Percentiles rank a stretch among this genome's conserved stretches.
Conservation (phyloP, 2,888 invertebrate genomes). For the Salticus scenicus region DNA sequence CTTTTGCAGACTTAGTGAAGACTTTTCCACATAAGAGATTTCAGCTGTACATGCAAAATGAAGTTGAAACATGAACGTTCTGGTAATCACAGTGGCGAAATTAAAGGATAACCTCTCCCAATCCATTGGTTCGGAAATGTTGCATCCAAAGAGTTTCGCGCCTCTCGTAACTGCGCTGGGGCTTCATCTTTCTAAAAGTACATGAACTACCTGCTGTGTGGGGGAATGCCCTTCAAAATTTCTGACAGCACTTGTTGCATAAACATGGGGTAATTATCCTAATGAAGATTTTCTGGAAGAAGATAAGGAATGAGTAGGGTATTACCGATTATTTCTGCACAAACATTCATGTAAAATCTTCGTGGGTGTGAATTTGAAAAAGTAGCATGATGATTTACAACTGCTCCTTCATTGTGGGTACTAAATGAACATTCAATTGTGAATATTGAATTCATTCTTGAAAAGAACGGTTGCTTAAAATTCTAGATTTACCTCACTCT, state of each 20-base stretch:
- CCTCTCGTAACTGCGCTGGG: not conserved
- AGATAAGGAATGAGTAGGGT: not conserved
- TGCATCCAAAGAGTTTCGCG: not conserved
- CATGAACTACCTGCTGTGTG: not conserved
- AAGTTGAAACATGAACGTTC: not conserved
- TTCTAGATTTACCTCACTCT: no score
- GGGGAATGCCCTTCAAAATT: not conserved
- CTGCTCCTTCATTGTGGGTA: no score
- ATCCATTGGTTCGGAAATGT: slow-evolving; percentile 1
- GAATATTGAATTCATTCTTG: not conserved
- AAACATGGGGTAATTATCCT: not conserved
- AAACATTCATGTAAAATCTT: not conserved
- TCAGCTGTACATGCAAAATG: not conserved
- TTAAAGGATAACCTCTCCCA: not conserved
- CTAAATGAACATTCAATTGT: not conserved
- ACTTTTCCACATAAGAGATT: not conserved
- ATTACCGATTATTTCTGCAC: not conserved
- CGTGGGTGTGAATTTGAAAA: not conserved
- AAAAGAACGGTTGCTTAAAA: not conserved
- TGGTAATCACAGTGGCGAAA: not conserved
- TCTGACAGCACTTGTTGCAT: not conserved
- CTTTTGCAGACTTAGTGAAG: not conserved
- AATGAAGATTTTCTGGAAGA: not conserved
- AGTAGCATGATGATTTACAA: no score
- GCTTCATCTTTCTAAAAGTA: not conserved